Percentiles rank a stretch among this genome's conserved stretches.
Evolutionary conservation across 2,888 invertebrate species (phyloP).

Genomic region (Lasioglossum oenotherae): DNA sequence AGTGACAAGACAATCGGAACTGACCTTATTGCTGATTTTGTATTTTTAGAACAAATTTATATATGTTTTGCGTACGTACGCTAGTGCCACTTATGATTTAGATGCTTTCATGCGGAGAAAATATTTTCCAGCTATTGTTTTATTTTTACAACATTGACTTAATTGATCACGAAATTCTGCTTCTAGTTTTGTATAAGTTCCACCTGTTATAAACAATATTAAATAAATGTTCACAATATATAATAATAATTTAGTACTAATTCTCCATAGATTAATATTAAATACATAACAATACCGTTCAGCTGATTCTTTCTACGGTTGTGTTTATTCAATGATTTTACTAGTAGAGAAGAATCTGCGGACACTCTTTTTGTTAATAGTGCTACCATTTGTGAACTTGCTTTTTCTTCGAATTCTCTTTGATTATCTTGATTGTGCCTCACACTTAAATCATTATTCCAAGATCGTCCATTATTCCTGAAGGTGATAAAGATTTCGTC

Average conservation of each 20-base stretch:
- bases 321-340: slow-evolving; percentile 72
- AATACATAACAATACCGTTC: slow-evolving; percentile 71
- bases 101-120: slow-evolving; percentile 53
- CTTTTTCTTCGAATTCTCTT: slow-evolving; percentile 92
- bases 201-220: slow-evolving; percentile 85
- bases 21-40: background rate
- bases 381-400: slow-evolving; percentile 88
- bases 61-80: background rate
- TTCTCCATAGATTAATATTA: slow-evolving; percentile 18
- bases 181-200: slow-evolving; percentile 91
- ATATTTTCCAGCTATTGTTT: slow-evolving; percentile 67
- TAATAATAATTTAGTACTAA: slow-evolving; percentile 7
- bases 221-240: slow-evolving; percentile 17
- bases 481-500: slow-evolving; percentile 11
- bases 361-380: slow-evolving; percentile 86
- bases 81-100: slow-evolving; percentile 41
- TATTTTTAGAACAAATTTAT: background rate
- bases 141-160: slow-evolving; percentile 75
- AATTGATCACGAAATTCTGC: slow-evolving; percentile 90
- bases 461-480: slow-evolving; percentile 87
- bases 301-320: slow-evolving; percentile 75
- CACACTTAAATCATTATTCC: slow-evolving; percentile 91
- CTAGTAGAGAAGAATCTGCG: slow-evolving; percentile 71
- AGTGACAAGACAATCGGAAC: background rate
- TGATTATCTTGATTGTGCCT: slow-evolving; percentile 96